Evolutionary conservation across 2,888 invertebrate species (phyloP), one percentile per base, ranked within the genome.

Genomic region (Rhogogaster chlorosoma): DNA sequence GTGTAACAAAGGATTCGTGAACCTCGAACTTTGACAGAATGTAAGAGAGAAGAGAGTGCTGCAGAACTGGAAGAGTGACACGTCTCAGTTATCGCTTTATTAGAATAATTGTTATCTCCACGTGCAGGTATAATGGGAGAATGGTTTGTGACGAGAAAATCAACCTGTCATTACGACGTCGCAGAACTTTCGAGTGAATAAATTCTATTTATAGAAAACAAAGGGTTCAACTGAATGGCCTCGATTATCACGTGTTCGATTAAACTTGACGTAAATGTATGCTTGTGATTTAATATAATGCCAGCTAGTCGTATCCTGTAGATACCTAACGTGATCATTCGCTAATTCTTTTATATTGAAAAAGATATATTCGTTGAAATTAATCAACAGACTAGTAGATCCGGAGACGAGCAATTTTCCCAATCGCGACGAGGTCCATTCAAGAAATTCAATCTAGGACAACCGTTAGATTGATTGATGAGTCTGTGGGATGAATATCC

Each of bases 381-480:
- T 83, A 70, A 83, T 83, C 83, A 83, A 57, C 36, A 29, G 22
- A 12, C 12, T 38, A 26, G 32, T 18, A 49, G 45, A 22, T 15
- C n/a, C 10, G 38, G 49, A 45, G 75, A 77, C 18, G 18, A 53
- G 45, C 12, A 29, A 38, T 80, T 42, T 22, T 15, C 36, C 38
- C 64, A 36, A 61, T 38, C 32, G 61, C 26, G 26, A n/a, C 12
- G 29, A 6, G 64, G 10, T 67, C 67, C 26, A 49, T 64, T 18
- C 0, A 32, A 42, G 49, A 83, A 83, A 83, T 64, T 67, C 67
- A 83, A 83, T 83, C 83, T 29, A 36, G 67, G 83, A 83, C 45
- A 70, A 83, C 36, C 70, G 83, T 83, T 83, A 29, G 45, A 38
- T 64, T 83, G 83, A 83, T 83, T 61, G 83, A 83, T 67, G 83